Percentiles rank a stretch among this genome's conserved stretches.
Evolutionary conservation across 2,113 vertebrate species (phyloP).

Genomic region (Zosterops hypoxanthus): DNA sequence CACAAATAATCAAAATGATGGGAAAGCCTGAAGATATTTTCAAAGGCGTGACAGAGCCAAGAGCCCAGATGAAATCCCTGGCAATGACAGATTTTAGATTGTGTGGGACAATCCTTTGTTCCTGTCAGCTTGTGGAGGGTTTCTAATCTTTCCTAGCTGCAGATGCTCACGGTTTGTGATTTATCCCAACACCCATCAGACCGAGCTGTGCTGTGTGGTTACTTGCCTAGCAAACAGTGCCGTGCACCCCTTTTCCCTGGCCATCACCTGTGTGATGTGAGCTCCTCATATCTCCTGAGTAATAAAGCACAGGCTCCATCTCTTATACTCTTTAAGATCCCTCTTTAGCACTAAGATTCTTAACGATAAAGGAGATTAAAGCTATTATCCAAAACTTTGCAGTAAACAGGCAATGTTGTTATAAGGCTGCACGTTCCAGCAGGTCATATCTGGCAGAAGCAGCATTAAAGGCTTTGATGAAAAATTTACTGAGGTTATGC

Average conservation of each 20-base stretch:
- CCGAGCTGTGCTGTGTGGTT: background rate
- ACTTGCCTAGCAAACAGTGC: background rate
- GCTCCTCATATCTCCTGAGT: background rate
- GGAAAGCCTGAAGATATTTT: constrained; percentile 14
- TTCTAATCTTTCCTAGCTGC: constrained; percentile 6
- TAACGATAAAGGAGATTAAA: background rate
- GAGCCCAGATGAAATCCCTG: background rate
- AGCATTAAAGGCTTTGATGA: background rate
- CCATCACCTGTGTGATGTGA: background rate
- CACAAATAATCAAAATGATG: constrained; percentile 25
- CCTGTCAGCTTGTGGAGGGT: background rate
- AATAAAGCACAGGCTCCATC: background rate
- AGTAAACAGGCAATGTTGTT: background rate
- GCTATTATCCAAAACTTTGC: background rate
- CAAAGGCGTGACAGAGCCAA: background rate
- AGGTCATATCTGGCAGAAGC: background rate
- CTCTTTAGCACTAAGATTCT: background rate
- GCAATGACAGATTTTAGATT: background rate
- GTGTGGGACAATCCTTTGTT: background rate
- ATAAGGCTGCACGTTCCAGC: background rate
- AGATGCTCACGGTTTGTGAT: background rate
- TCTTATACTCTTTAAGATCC: background rate
- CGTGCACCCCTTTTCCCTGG: background rate
- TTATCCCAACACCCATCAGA: background rate
- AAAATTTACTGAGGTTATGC: background rate